phyloP scores from a whole-genome alignment of 2,888 invertebrate species.

The Cheilosia urbana region DNA sequence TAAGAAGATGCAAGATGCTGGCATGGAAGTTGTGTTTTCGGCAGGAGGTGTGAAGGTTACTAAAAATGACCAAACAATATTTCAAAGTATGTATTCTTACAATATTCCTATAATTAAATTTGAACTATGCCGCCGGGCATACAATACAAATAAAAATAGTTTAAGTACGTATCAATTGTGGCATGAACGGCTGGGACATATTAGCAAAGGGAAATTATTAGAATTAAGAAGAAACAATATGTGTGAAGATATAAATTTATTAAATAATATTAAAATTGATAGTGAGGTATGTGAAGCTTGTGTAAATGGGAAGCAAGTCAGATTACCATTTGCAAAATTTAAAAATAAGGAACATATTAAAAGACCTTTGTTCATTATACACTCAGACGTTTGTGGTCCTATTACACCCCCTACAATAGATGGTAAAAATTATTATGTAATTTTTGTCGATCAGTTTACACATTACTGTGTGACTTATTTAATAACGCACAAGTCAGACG shows the following conservation, averaged over 20 bases:
- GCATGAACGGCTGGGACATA: conserved; percentile 45
- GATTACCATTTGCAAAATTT: conserved; percentile 78
- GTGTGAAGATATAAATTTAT: conserved; percentile 33
- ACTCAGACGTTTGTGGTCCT: conserved; percentile 79
- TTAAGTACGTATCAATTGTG: conserved; percentile 24
- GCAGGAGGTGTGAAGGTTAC: conserved; percentile 76
- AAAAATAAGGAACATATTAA: conserved; percentile 73
- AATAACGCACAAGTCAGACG: conserved; percentile 77
- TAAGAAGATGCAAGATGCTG: conserved; percentile 77
- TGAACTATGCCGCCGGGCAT: too few species aligned
- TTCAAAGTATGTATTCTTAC: too few species aligned
- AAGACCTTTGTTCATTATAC: conserved; percentile 79
- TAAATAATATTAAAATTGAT: conserved; percentile 21
- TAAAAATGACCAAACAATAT: conserved; percentile 38
- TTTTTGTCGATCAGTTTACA: conserved; percentile 61
- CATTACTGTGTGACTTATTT: conserved; percentile 78
- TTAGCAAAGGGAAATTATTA: conserved; percentile 26
- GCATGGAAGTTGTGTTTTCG: conserved; percentile 70
- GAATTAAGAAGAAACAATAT: conserved; percentile 40
- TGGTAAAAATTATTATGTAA: conserved; percentile 78
- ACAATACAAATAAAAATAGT: conserved; percentile 21
- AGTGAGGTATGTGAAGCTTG: conserved; percentile 78
- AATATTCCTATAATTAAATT: too few species aligned
- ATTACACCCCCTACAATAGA: conserved; percentile 79
- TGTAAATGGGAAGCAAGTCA: conserved; percentile 79